A percentile compares a stretch with the other conserved stretches of the same genome.
These are phyloP conservation scores for Macrosoma leucophasiata DNA, from an alignment of 2,888 invertebrate genomes.

Conservation along the genomic window DNA sequence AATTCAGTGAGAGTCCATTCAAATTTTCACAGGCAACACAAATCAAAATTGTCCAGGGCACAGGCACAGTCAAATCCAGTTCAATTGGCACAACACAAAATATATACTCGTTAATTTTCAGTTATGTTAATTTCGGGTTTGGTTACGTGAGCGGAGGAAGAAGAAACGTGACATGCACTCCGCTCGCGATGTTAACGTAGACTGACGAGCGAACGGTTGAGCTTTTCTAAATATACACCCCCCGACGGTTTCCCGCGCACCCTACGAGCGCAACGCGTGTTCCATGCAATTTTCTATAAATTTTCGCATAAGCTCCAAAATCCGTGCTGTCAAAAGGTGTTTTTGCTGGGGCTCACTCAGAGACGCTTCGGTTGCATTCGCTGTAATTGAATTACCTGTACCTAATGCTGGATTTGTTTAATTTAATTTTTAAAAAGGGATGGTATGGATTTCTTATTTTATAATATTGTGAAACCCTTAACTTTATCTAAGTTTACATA, in stretches of 20 bases:
- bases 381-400: conserved; percentile 62
- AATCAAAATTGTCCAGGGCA: conserved; percentile 36
- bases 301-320: conserved; percentile 70
- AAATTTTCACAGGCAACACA: conserved; percentile 36
- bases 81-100: conserved; percentile 50
- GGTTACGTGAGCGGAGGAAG: conserved; percentile 35
- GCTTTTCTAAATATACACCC: conserved; percentile 72
- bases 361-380: conserved; percentile 42
- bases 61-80: conserved; percentile 56
- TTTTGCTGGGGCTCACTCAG: conserved; percentile 50
- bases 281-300: conserved; percentile 73
- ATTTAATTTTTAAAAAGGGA: no score
- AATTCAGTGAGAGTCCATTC: conserved; percentile 47
- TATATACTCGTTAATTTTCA: conserved; percentile 42
- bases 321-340: conserved; percentile 71
- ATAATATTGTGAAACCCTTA: no score
- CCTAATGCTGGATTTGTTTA: conserved; percentile 33
- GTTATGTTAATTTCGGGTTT: conserved; percentile 55
- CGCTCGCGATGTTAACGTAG: conserved; percentile 48
- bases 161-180: conserved; percentile 45
- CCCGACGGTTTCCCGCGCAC: conserved; percentile 59
- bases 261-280: conserved; percentile 60
- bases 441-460: no score
- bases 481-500: no score
- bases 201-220: conserved; percentile 52